These are phyloP conservation scores for Ochropleura leucogaster DNA, from an alignment of 2,888 invertebrate species.

Conservation along the genomic window DNA sequence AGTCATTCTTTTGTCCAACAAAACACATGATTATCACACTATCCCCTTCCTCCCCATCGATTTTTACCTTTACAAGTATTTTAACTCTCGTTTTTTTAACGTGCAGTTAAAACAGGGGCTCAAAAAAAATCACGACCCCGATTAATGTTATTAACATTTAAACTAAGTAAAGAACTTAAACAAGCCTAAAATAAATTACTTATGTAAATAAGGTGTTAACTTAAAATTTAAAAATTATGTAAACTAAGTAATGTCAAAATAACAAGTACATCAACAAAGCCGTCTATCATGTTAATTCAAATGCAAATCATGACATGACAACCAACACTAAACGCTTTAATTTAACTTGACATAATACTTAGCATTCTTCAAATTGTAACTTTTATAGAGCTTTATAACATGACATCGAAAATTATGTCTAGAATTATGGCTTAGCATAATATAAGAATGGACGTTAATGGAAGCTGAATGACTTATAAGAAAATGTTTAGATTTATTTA, in stretches of 20 bases:
- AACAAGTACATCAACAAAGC: background rate
- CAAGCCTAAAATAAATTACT: background rate
- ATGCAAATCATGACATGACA: slow-evolving; percentile 40
- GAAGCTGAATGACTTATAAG: slow-evolving; percentile 8
- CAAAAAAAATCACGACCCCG: too few species aligned
- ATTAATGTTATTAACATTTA: background rate
- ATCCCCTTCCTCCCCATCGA: too few species aligned
- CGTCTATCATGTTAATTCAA: slow-evolving; percentile 19
- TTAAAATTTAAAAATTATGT: background rate
- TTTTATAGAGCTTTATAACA: slow-evolving; percentile 17
- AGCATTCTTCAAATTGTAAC: slow-evolving; percentile 25
- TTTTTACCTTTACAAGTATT: too few species aligned
- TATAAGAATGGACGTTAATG: slow-evolving; percentile 28
- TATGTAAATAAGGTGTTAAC: background rate
- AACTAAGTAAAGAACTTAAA: background rate
- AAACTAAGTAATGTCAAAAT: background rate
- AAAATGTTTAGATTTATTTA: slow-evolving; percentile 13
- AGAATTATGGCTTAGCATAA: slow-evolving; percentile 11
- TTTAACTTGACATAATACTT: slow-evolving; percentile 25
- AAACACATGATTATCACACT: too few species aligned
- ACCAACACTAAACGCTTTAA: slow-evolving; percentile 29
- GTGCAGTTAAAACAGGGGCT: too few species aligned
- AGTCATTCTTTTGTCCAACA: too few species aligned
- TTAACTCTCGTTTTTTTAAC: too few species aligned
- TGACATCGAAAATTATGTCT: slow-evolving; percentile 17